A percentile compares a stretch with the other conserved stretches of the same genome.
phyloP scores from a whole-genome alignment of 2,797 vertebrate species.

The Perodicticus potto region DNA sequence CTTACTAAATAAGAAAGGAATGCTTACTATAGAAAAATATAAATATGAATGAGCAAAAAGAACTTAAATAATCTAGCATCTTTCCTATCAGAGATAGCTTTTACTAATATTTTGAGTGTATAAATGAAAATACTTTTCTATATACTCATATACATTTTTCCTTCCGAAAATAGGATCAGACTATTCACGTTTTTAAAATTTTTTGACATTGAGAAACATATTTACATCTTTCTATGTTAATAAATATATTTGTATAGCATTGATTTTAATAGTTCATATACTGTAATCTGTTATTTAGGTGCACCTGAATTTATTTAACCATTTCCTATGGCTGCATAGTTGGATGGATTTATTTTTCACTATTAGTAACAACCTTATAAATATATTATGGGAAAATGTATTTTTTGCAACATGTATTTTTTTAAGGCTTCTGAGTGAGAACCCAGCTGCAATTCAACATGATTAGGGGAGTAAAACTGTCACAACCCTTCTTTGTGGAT shows the following conservation, averaged over 20 bases:
- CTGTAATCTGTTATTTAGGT: background rate
- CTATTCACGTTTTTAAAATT: background rate
- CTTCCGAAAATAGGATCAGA: background rate
- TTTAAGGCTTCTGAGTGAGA: background rate
- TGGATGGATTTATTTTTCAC: background rate
- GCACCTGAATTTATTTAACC: background rate
- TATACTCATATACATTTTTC: background rate
- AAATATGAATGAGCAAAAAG: conserved; percentile 41
- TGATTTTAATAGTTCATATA: background rate
- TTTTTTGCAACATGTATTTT: background rate
- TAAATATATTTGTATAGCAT: background rate
- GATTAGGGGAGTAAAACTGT: too few relatives aligned
- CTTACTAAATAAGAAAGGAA: conserved; percentile 12
- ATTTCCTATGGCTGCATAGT: background rate
- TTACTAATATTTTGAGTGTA: background rate
- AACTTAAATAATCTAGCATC: background rate
- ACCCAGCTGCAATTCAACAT: background rate
- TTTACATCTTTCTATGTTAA: background rate
- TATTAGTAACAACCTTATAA: background rate
- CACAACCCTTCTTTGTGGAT: background rate
- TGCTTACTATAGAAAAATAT: conserved; percentile 13
- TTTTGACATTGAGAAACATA: background rate
- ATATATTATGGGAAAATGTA: background rate
- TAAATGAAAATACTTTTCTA: conserved; percentile 38
- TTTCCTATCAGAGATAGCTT: conserved; percentile 26